A percentile compares a stretch with the other conserved stretches of the same genome.
Evolutionary conservation across 2,888 invertebrate genomes (phyloP).

Genomic region (Apotomis capreana): DNA sequence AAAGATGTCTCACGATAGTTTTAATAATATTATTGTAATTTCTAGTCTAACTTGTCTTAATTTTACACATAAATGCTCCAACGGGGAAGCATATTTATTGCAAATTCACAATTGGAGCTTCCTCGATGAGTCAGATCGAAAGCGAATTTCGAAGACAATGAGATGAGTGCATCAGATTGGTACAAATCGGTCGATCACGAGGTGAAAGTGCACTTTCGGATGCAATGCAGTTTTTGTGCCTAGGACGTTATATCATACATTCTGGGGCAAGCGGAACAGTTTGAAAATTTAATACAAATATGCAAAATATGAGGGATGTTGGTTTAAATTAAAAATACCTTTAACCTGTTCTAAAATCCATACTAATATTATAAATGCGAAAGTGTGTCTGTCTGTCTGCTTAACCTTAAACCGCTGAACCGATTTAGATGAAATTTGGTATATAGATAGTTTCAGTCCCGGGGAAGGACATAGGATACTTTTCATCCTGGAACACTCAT

Average conservation of each 20-base stretch:
- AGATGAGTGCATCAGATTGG: constrained; percentile 45
- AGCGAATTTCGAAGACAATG: constrained; percentile 38
- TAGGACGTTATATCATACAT: not conserved
- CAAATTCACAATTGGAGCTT: not conserved
- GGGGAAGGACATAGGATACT: no score
- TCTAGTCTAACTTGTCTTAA: not conserved
- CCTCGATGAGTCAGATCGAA: constrained; percentile 26
- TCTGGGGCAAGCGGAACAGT: not conserved
- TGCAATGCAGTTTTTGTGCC: constrained; percentile 13
- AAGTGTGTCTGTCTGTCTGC: no score
- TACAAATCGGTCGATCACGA: constrained; percentile 61
- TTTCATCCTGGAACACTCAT: no score
- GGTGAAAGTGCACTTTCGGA: constrained; percentile 54
- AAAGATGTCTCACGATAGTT: no score
- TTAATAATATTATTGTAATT: not conserved
- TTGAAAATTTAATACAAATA: no score
- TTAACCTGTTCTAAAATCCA: no score
- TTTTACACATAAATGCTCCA: not conserved
- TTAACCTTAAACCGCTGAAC: no score
- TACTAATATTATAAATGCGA: no score
- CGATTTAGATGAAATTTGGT: no score
- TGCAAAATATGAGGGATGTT: no score
- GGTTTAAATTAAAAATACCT: no score
- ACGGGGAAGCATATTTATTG: not conserved
- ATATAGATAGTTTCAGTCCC: no score